These are phyloP conservation scores for Corticium candelabrum DNA, from an alignment of 37 sponge, comb jelly and placozoan species.

Conservation along the genomic window DNA sequence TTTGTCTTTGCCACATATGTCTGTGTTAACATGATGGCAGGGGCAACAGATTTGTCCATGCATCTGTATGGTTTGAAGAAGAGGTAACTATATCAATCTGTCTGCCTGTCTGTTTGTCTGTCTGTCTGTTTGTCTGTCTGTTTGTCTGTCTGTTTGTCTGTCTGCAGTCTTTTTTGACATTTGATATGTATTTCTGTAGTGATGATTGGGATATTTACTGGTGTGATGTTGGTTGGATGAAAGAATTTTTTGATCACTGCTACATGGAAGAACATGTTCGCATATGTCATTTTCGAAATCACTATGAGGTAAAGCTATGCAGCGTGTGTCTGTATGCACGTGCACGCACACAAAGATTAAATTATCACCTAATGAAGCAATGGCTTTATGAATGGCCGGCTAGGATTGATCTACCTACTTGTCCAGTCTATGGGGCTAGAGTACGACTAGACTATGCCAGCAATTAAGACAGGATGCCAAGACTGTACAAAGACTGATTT, in stretches of 20 bases:
- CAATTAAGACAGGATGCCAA: too few relatives aligned
- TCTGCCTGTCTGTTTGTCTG: too few relatives aligned
- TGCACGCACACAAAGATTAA: background rate
- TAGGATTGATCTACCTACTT: background rate
- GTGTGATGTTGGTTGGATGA: constrained; percentile 96
- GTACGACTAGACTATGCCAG: too few relatives aligned
- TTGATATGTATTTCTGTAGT: too few relatives aligned
- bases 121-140: too few relatives aligned
- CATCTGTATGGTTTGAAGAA: background rate
- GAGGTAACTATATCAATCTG: too few relatives aligned
- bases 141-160: too few relatives aligned
- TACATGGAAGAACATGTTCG: constrained; percentile 95
- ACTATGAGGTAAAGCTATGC: constrained; percentile 83
- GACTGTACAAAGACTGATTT: too few relatives aligned
- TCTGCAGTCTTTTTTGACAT: background rate
- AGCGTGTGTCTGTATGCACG: background rate
- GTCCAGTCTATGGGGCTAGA: too few relatives aligned
- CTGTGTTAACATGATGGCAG: too few relatives aligned
- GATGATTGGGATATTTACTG: constrained; percentile 99
- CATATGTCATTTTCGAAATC: constrained; percentile 94
- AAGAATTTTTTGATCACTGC: constrained; percentile 87
- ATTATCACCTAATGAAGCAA: background rate
- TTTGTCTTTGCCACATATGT: too few relatives aligned
- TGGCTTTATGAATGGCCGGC: background rate
- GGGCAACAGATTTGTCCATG: too few relatives aligned